Base-by-base conservation (phyloP, 2,888 invertebrate species). In the Ellobium chinense region DNA sequence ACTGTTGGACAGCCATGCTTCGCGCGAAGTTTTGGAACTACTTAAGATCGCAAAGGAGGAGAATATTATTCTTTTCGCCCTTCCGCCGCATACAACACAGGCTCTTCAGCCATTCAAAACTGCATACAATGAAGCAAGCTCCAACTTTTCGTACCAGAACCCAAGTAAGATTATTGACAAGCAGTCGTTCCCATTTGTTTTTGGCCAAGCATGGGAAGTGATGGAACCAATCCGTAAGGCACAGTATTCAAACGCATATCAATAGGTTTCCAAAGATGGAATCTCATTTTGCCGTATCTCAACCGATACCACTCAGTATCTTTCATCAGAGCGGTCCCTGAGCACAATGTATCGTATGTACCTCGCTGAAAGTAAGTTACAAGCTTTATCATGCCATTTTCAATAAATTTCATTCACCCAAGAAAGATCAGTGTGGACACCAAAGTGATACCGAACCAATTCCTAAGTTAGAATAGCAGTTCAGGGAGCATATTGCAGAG, bases 1-100 rank as follows among this genome's bases (percentile, higher is more conserved):
- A 0, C 80, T 88, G 31, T 58, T 87, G 36, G 88, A 88, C 63
- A 84, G 84, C 12, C 86, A 87, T 68, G 31, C 3, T 77, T 78
- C 58, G 36, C 34, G 36, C 21, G 66, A 66, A n/a, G 66, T 66
- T 2, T n/a, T 66, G 36, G 66, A 66, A 3, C 31, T 66, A n/a
- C 36, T 66, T 3, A 36, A 66, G 24, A 2, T 37, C 2, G 66
- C 66, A 2, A 27, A 36, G 36, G 4, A 36, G 24, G 12, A 66
- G 36, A n/a, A 66, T 5, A 37, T 66, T 21, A 7, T 7, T 37
- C n/a, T 66, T 21, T 2, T 66, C 2, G 34, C 66, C 34, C 66
- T 66, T 2, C 66, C 66, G 12, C 66, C 66, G 3, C 66, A 66
- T 36, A 14, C 66, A 7, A 66, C 66, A 34, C 66, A 66, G 31